These are phyloP conservation scores for Poecilia latipinna DNA, from an alignment of 2,113 vertebrate genomes.

Conservation along the genomic window DNA sequence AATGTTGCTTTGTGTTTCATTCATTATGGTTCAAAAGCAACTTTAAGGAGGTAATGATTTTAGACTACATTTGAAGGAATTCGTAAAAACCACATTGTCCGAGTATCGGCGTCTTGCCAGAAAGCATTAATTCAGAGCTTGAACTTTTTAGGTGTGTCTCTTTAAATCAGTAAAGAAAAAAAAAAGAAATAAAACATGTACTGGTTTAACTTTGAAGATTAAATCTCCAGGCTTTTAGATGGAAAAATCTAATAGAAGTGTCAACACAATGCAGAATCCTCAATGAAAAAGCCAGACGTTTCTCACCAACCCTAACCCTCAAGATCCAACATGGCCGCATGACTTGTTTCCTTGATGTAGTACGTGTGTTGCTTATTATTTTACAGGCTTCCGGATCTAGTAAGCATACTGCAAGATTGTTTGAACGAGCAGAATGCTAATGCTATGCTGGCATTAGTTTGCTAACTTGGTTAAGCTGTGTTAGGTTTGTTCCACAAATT, in stretches of 20 bases:
- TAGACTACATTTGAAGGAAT: too few relatives aligned
- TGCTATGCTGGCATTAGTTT: too few relatives aligned
- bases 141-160: background rate
- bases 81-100: too few relatives aligned
- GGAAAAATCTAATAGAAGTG: background rate
- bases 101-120: background rate
- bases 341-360: background rate
- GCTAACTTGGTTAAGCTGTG: too few relatives aligned
- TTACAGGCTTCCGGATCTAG: background rate
- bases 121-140: background rate
- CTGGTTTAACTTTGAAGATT: background rate
- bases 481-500: too few relatives aligned
- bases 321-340: background rate
- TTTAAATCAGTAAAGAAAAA: background rate
- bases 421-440: too few relatives aligned
- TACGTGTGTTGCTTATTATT: background rate
- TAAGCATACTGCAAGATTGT: too few relatives aligned
- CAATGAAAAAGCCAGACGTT: background rate
- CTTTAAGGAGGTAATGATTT: too few relatives aligned
- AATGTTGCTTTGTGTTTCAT: too few relatives aligned
- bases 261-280: background rate
- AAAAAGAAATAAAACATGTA: background rate
- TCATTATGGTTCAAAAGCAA: too few relatives aligned
- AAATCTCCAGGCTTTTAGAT: background rate
- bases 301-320: background rate